These are phyloP conservation scores for Actinia tenebrosa DNA, from an alignment of 64 coral and sea anemone genomes.

Conservation along the genomic window DNA sequence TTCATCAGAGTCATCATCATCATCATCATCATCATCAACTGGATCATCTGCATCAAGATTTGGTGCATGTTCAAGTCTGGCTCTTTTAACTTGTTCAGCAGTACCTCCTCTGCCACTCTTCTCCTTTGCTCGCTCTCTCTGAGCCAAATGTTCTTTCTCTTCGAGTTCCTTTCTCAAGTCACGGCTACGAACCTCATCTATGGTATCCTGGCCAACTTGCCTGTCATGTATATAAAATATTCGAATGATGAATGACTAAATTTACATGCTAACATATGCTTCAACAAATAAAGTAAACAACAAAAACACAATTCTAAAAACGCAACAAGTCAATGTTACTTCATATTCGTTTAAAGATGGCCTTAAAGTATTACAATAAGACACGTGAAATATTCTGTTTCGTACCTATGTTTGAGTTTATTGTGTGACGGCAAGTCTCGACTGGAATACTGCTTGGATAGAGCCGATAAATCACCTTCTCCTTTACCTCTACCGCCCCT, in stretches of 20 bases:
- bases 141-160: slow-evolving; percentile 90
- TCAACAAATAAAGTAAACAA: neutral
- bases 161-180: slow-evolving; percentile 93
- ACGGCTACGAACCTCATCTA: slow-evolving; percentile 82
- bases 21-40: slow-evolving; percentile 91
- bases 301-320: no score
- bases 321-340: no score
- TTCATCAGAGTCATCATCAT: slow-evolving; percentile 89
- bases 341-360: no score
- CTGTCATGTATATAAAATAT: slow-evolving; percentile 16
- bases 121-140: slow-evolving; percentile 78
- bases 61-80: slow-evolving; percentile 80
- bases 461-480: slow-evolving; percentile 92
- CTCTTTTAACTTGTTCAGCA: slow-evolving; percentile 72
- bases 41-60: slow-evolving; percentile 99
- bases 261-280: no score
- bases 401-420: slow-evolving; percentile 96
- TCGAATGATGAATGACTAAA: neutral
- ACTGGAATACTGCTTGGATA: slow-evolving; percentile 98
- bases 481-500: slow-evolving; percentile 96
- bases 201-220: slow-evolving; percentile 93
- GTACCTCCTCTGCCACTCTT: slow-evolving; percentile 53
- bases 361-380: neutral
- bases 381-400: neutral
- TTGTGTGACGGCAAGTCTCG: slow-evolving; percentile 94